Evolutionary conservation across 2,797 vertebrate species (phyloP).

Genomic region (Phataginus tetradactyla): DNA sequence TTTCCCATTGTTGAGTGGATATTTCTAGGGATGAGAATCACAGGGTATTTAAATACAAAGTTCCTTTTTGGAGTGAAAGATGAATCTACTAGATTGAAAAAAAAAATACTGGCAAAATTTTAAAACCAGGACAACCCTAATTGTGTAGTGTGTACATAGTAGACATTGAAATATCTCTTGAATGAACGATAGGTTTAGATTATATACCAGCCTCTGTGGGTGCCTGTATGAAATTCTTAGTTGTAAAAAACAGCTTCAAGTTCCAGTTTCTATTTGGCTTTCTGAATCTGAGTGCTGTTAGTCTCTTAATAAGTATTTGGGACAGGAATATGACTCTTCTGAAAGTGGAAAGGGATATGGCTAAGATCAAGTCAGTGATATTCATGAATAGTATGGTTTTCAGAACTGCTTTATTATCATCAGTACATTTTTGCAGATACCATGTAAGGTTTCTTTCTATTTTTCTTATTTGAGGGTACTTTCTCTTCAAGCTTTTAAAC

Average conservation of each 20-base stretch:
- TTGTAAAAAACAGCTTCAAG: background rate
- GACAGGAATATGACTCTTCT: background rate
- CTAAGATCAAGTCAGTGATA: too few relatives aligned
- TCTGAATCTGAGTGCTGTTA: slow-evolving; percentile 25
- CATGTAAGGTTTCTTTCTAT: background rate
- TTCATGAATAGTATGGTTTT: slow-evolving; percentile 1
- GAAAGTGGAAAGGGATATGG: too few relatives aligned
- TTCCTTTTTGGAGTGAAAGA: slow-evolving; percentile 29
- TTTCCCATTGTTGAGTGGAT: background rate
- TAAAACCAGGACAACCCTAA: background rate
- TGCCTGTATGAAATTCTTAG: background rate
- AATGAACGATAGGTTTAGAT: background rate
- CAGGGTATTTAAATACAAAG: slow-evolving; percentile 32
- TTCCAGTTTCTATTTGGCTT: slow-evolving; percentile 38
- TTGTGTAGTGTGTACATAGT: background rate
- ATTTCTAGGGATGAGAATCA: slow-evolving; percentile 3
- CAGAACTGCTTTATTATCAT: background rate
- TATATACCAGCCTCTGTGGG: background rate
- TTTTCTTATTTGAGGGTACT: background rate
- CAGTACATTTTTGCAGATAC: background rate
- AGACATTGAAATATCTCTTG: background rate
- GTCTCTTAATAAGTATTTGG: background rate
- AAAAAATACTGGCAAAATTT: background rate
- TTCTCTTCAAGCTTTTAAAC: slow-evolving; percentile 26
- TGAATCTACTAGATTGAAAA: slow-evolving; percentile 22